Conservation (phyloP, 1,140 invertebrate species). For the Drosophila micromelanica region DNA sequence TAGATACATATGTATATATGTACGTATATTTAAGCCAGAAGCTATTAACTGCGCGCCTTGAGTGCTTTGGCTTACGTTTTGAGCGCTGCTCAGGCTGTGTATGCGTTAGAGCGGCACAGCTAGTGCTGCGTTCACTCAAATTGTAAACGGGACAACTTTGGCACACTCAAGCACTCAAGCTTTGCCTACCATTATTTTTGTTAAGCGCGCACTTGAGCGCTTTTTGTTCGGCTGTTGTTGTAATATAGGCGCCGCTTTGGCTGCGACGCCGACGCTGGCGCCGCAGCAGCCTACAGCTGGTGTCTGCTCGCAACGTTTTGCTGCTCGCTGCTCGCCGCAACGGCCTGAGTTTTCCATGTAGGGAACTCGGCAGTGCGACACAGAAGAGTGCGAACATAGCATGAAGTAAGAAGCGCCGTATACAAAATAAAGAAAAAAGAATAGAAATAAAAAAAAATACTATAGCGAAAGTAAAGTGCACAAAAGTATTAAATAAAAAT, state of each 20-base stretch:
- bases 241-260: constrained; percentile 50
- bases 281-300: constrained; percentile 28
- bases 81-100: no score
- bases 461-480: constrained; percentile 12
- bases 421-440: constrained; percentile 34
- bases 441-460: constrained; percentile 6
- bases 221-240: constrained; percentile 23
- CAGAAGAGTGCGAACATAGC: constrained; percentile 82
- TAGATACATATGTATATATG: background rate
- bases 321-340: constrained; percentile 23
- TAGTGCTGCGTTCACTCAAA: constrained; percentile 35
- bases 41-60: background rate
- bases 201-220: constrained; percentile 26
- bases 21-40: background rate
- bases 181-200: constrained; percentile 2
- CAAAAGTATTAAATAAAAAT: constrained; percentile 64
- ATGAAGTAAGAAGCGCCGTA: constrained; percentile 80
- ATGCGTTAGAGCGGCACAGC: constrained; percentile 47
- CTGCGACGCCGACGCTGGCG: constrained; percentile 44
- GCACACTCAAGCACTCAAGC: background rate
- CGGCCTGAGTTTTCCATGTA: constrained; percentile 75
- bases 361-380: constrained; percentile 75
- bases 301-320: background rate
- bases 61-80: no score
- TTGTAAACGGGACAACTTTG: background rate